Evolutionary conservation across 92 coral and sea anemone species (phyloP), one percentile per base, ranked within the genome.

Genomic region (Phymanthus crucifer): DNA sequence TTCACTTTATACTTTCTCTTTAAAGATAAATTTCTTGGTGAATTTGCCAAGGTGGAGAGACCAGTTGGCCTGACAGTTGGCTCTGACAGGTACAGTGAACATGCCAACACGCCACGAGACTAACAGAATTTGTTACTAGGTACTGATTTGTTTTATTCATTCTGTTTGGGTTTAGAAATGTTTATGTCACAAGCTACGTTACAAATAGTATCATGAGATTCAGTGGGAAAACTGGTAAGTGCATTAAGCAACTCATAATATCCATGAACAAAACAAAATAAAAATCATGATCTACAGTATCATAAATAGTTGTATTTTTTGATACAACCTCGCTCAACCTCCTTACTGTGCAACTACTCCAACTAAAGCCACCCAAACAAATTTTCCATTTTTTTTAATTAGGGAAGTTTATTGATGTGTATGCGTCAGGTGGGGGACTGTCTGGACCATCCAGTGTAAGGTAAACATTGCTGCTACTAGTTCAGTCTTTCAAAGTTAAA

Each of bases 61-160:
- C 97, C 97, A n/a, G 97, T 92, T 71, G 97, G 93, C 48, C 69
- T 92, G n/a, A 92, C 97, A 64, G 93, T 89, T 48, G 97, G 97
- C 6, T 87, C 85, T 46, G 97, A 92, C 58, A 85, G 89, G 97
- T 91, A 56, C 61, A 52, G 61, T 52, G 21, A 19, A 54, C 27
- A 21, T 21, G n/a, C 8, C 64, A 54, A 23, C 64, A 6, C 11
- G 14, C 13, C 13, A 43, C 7, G 10, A 43, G 13, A 4, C 13
- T 0, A 43, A n/a, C n/a, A n/a, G n/a, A n/a, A n/a, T n/a, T n/a
- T n/a, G n/a, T n/a, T n/a, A n/a, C n/a, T n/a, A n/a, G 48, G 10
- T 43, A 10, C 48, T 43, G 48, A 43, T 43, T 11, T 43, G 13
- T 43, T 43, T 10, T 4, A 27, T 24, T n/a, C 3, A 6, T 61